Base-by-base conservation (phyloP, 2,888 invertebrate genomes). In the Caenorhabditis sp. region DNA sequence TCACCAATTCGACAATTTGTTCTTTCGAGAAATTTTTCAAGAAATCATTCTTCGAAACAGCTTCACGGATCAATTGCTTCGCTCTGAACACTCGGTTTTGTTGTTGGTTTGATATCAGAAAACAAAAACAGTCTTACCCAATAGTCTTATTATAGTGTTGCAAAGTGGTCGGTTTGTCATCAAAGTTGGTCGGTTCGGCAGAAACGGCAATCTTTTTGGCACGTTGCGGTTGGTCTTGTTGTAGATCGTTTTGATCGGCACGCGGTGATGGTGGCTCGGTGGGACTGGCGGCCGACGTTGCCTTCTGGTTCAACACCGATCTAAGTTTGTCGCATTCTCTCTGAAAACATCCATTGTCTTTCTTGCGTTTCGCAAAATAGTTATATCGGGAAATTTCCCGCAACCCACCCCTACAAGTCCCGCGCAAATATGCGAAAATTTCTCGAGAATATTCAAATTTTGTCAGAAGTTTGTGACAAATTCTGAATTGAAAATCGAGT, bases 31-130 rank as follows among this genome's bases (percentile, higher is more conserved):
- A 81, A 76, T 90, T 89, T 75, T 89, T 89, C 67, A 90, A 86
- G 83, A 90, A 90, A 78, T 90, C 90, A 81, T 90, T 90, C 81
- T 89, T 89, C 80, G 89, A 84, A 17, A 90, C 88, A 49, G 90
- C 89, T 81, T 90, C 90, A 58, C 89, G 89, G 59, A 90, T 90
- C 68, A 90, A 81, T 79, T 90, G 89, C 77, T 90, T 90, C 5
- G 89, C 88, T 63, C 89, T 90, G 86, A 84, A 84, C n/a, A n/a
- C n/a, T n/a, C n/a, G n/a, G n/a, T n/a, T n/a, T n/a, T n/a, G n/a
- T n/a, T n/a, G n/a, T n/a, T n/a, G n/a, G n/a, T n/a, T n/a, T n/a
- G n/a, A n/a, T n/a, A n/a, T n/a, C n/a, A n/a, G n/a, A n/a, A n/a
- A 57, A 19, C 21, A 58, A 51, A 66, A 1, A 36, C 36, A 36